Base-by-base conservation (phyloP, 2,797 vertebrate genomes). In the Myotis vivesi region DNA sequence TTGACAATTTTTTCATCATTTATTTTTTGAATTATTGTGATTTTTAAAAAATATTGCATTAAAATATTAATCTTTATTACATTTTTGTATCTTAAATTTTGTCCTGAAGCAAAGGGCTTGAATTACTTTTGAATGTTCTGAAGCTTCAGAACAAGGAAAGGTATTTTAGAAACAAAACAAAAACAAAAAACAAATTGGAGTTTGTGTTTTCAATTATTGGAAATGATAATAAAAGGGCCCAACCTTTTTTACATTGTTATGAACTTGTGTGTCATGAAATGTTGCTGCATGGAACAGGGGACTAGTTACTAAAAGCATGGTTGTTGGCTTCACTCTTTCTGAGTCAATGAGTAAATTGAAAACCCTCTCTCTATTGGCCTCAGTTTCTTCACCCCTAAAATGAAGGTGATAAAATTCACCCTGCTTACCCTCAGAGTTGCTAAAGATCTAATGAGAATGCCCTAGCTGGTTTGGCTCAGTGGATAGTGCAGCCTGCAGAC, bases 1-100 rank as follows among this genome's bases (percentile, higher is more conserved):
- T 75, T 46, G 13, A 44, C 36, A n/a, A 88, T 85, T 82, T 92
- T 0, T 33, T 92, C 23, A 19, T 20, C 22, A 28, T 79, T 72
- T 22, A 57, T 51, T 69, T 89, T 73, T 87, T 90, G 17, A 16
- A 57, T 84, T 77, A 51, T 88, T 92, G 68, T 92, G 59, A 83
- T 73, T 88, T 86, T 87, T 38, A 6, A 46, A 88, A 88, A 72
- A 62, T 79, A 44, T 69, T 76, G 8, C n/a, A 41, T 81, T 86
- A 72, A 53, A 66, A 73, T 82, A 30, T 73, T 76, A 66, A 86
- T 77, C 25, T 85, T 81, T 19, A 66, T 51, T 84, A 76, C 7
- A 20, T 91, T 64, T 64, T 85, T 84, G 8, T 72, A 25, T 69
- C 64, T 53, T 89, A 91, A 79, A 91, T 53, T 75, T 13, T 49